Evolutionary conservation across 2,888 invertebrate species (phyloP).

Genomic region (Hemistola chrysoprasaria): DNA sequence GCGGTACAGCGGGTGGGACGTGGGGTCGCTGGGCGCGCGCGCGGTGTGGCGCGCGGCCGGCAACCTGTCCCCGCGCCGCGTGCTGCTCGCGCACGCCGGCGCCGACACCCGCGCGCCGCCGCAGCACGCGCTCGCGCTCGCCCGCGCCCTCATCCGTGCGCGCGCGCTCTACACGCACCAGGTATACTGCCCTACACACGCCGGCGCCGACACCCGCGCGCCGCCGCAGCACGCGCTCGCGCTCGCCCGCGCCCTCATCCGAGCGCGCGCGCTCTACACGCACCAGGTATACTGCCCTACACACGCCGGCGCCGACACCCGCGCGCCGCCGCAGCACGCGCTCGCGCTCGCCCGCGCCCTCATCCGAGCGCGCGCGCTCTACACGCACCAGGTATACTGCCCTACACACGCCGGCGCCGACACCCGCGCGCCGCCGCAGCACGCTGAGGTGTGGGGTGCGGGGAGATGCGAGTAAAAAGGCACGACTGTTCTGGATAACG

Average conservation of each 20-base stretch:
- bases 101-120: slow-evolving; percentile 93
- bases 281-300: too few relatives aligned
- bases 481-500: too few relatives aligned
- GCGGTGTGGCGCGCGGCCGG: slow-evolving; percentile 91
- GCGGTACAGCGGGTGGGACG: slow-evolving; percentile 92
- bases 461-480: too few relatives aligned
- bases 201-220: too few relatives aligned
- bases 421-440: slow-evolving; percentile 92
- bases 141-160: slow-evolving; percentile 90
- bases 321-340: background rate
- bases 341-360: background rate
- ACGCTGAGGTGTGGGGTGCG: too few relatives aligned
- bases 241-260: too few relatives aligned
- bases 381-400: too few relatives aligned
- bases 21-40: slow-evolving; percentile 86
- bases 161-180: slow-evolving; percentile 92
- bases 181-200: slow-evolving; percentile 66
- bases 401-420: slow-evolving; percentile 94
- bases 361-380: too few relatives aligned
- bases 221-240: background rate
- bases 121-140: slow-evolving; percentile 92
- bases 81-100: slow-evolving; percentile 90
- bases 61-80: slow-evolving; percentile 83
- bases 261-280: too few relatives aligned
- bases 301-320: too few relatives aligned